Evolutionary conservation across 2,113 vertebrate species (phyloP), one percentile per base, ranked within the genome.

Genomic region (Spheniscus mendiculus): DNA sequence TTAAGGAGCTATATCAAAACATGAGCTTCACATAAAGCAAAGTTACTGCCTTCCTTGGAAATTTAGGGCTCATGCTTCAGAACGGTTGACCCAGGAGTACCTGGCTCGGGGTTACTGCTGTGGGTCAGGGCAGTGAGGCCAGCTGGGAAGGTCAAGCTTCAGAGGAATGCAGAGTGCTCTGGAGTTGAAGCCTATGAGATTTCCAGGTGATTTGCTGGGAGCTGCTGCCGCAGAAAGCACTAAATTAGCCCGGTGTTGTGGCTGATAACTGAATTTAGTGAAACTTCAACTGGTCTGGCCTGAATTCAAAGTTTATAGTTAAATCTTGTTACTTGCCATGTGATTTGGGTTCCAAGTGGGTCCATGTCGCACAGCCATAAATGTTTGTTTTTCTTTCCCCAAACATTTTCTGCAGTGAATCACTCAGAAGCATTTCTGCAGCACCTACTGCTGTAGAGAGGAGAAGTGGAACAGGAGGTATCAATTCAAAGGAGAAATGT

Each of bases 121-220:
- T 47, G 80, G 83, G 21, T 38, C 87, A 78, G 89, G 83, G 65
- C 85, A 42, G 45, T 0, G 82, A 56, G 76, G 87, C 76, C 94
- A 87, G 45, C 52, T 15, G 83, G 74, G 79, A 44, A 59, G 69
- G 77, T 55, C 83, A 55, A 67, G 61, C 36, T 90, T 78, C 92
- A 49, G 66, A 80, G 84, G 66, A 44, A 76, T 83, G 74, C 78
- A 42, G 36, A 38, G 40, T 23, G 66, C 79, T 72, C 52, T 49
- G 79, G 29, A 80, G 53, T 38, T n/a, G 58, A 71, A 67, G 27
- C 0, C 0, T 10, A 7, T 32, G 73, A 49, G 15, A 77, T 80
- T 96, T 86, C 74, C 90, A 91, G 93, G 91, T 81, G 95, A 90
- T 92, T 90, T 94, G 56, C 88, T 83, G 76, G 34, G 30, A 88